These are phyloP conservation scores for Drosophila nr. perissopoda DNA, from an alignment of 2,888 invertebrate species.

Conservation along the genomic window DNA sequence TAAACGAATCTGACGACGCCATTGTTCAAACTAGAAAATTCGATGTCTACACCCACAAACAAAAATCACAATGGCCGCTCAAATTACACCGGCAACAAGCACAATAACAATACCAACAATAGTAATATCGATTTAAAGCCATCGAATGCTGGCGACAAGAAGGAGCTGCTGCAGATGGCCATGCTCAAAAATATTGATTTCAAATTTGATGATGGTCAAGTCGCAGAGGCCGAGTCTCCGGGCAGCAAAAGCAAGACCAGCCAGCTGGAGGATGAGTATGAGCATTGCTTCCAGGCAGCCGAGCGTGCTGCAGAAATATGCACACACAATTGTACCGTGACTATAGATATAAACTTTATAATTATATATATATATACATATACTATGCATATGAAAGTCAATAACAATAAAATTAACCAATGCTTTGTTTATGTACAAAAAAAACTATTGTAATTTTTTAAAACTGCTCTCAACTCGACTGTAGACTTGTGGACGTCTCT, in stretches of 20 bases:
- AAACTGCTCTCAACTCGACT: constrained; percentile 20
- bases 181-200: constrained; percentile 83
- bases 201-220: constrained; percentile 79
- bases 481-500: constrained; percentile 77
- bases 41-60: background rate
- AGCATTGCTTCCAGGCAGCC: constrained; percentile 74
- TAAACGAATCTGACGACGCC: constrained; percentile 19
- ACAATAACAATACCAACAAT: constrained; percentile 58
- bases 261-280: constrained; percentile 62
- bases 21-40: background rate
- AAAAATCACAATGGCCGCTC: background rate
- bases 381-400: constrained; percentile 34
- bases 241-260: constrained; percentile 13
- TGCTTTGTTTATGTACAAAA: constrained; percentile 58
- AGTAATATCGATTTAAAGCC: constrained; percentile 43
- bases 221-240: constrained; percentile 5
- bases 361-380: constrained; percentile 26
- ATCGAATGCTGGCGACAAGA: constrained; percentile 37
- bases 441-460: constrained; percentile 13
- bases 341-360: constrained; percentile 34
- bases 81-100: constrained; percentile 23
- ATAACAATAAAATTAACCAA: constrained; percentile 45
- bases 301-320: constrained; percentile 78
- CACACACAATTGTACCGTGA: constrained; percentile 30
- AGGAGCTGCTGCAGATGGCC: constrained; percentile 79